Conservation (phyloP, 1,140 invertebrate genomes). For the Drosophila kanapiae region DNA sequence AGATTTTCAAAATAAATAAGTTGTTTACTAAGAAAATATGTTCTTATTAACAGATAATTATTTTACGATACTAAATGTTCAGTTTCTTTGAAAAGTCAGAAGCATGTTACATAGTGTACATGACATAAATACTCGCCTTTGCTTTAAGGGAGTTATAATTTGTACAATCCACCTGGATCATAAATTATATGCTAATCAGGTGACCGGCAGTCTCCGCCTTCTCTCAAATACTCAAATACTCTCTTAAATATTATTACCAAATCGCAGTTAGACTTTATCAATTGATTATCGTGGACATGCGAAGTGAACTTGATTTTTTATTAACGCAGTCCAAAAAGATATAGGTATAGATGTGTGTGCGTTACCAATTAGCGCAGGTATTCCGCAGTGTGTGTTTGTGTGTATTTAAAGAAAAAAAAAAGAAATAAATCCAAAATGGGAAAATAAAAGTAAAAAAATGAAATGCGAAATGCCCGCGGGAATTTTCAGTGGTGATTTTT, state of each 20-base stretch:
- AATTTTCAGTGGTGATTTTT: conserved; percentile 66
- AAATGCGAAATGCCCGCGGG: conserved; percentile 65
- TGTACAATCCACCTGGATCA: conserved; percentile 36
- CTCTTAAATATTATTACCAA: conserved; percentile 36
- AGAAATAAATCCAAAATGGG: conserved; percentile 20
- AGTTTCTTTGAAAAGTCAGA: no score
- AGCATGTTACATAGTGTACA: no score
- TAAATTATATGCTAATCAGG: conserved; percentile 78
- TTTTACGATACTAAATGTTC: no score
- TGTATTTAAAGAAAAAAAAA: conserved; percentile 11
- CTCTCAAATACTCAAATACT: neutral
- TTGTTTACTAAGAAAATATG: no score
- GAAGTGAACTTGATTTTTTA: conserved; percentile 77
- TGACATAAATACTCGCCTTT: conserved; percentile 31
- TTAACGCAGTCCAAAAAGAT: conserved; percentile 36
- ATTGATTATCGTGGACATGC: conserved; percentile 73
- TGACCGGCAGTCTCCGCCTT: conserved; percentile 49
- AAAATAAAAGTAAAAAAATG: conserved; percentile 10
- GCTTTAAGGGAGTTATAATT: conserved; percentile 47
- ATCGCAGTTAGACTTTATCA: conserved; percentile 68
- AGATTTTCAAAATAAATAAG: neutral
- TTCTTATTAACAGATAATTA: no score
- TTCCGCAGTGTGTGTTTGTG: conserved; percentile 1
- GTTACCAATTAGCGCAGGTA: conserved; percentile 59
- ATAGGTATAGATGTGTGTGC: conserved; percentile 6